Percentiles rank a stretch among this genome's conserved stretches.
phyloP scores from a whole-genome alignment of 2,797 vertebrate genomes.

The Malacoraja senta region DNA sequence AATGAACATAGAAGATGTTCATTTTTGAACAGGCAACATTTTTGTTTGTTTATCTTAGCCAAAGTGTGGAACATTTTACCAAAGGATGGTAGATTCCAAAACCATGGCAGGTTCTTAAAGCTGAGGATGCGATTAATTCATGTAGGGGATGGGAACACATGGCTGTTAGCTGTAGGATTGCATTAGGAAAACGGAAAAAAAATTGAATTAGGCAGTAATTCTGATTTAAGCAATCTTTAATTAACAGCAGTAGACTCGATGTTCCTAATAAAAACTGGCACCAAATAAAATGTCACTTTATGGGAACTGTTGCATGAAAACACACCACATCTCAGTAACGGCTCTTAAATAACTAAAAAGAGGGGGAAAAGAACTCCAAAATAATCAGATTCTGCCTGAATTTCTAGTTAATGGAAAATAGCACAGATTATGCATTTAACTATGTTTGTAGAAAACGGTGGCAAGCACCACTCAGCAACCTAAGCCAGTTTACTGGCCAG shows the following conservation, averaged over 20 bases:
- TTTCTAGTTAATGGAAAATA: background rate
- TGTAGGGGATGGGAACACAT: background rate
- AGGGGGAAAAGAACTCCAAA: background rate
- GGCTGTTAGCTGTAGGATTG: background rate
- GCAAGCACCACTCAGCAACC: background rate
- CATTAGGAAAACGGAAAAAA: background rate
- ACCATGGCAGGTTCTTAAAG: background rate
- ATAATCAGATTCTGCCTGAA: background rate
- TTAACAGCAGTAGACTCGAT: constrained; percentile 25
- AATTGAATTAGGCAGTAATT: constrained; percentile 5
- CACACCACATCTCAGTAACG: background rate
- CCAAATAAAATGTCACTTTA: constrained; percentile 19
- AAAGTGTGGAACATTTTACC: background rate
- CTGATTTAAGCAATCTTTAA: constrained; percentile 14
- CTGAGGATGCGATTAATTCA: background rate
- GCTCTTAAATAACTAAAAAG: background rate
- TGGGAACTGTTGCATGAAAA: background rate
- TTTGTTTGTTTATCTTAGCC: background rate
- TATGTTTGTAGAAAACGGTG: background rate
- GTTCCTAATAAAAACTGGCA: constrained; percentile 30
- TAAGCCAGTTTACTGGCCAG: constrained; percentile 5
- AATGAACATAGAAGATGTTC: too few relatives aligned
- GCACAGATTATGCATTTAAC: background rate
- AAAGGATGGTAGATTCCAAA: background rate
- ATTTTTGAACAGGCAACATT: background rate